A percentile compares a stretch with the other conserved stretches of the same genome.
Evolutionary conservation across 92 coral and sea anemone species (phyloP).

Genomic region (Nematostella vectensis): DNA sequence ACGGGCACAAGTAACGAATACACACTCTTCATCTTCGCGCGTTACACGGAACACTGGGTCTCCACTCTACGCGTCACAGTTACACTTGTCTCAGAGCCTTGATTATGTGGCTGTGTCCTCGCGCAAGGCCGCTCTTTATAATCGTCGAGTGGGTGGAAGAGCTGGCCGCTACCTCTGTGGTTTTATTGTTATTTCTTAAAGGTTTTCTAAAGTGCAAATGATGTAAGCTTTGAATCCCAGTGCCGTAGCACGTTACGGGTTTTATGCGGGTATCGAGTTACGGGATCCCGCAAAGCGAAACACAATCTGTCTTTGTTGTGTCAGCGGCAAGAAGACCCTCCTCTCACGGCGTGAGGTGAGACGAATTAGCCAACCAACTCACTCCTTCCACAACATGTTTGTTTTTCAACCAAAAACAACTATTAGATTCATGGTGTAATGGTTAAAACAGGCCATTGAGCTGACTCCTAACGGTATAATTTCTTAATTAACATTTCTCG

Average conservation of each 20-base stretch:
- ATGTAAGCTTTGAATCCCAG: no score
- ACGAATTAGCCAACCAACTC: neutral
- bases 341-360: no score
- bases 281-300: slow-evolving; percentile 31
- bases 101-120: no score
- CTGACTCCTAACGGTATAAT: neutral
- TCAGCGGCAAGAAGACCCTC: no score
- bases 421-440: neutral
- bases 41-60: no score
- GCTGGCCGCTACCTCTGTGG: neutral
- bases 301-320: slow-evolving; percentile 24
- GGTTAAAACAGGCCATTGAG: neutral
- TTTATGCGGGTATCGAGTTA: slow-evolving; percentile 1
- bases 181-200: slow-evolving; percentile 7
- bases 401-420: neutral
- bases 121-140: no score
- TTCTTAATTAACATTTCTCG: slow-evolving; percentile 1
- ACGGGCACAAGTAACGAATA: no score
- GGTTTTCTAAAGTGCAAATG: neutral
- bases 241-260: no score
- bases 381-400: neutral
- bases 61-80: no score
- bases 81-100: no score
- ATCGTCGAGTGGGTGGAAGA: slow-evolving; percentile 24
- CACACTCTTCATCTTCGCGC: no score